A percentile compares a stretch with the other conserved stretches of the same genome.
Conservation (phyloP, 1,140 invertebrate genomes). For the Mamestra configurata region DNA sequence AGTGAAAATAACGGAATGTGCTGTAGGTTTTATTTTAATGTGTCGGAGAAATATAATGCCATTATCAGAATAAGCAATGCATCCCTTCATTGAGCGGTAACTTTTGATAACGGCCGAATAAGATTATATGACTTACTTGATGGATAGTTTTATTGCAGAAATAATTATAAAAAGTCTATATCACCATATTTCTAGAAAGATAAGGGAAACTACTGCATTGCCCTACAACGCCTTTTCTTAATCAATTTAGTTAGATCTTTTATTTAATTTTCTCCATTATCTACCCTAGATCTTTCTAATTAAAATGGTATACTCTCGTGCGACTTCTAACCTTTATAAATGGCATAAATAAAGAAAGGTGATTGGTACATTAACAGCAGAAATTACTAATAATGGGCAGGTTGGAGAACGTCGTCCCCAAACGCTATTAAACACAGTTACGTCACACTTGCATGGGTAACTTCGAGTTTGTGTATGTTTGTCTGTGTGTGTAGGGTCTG, state of each 20-base stretch:
- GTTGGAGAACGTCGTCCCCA: constrained; percentile 57
- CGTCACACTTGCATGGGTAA: neutral
- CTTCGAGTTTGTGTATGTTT: neutral
- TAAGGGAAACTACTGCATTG: neutral
- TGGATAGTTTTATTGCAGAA: too few relatives aligned
- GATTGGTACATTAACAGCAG: neutral
- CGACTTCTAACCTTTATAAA: constrained; percentile 5
- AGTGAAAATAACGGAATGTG: too few relatives aligned
- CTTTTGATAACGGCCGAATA: too few relatives aligned
- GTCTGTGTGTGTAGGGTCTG: neutral
- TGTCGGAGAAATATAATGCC: too few relatives aligned
- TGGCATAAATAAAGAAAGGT: constrained; percentile 15
- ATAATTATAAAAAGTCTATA: neutral
- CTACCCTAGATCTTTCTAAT: constrained; percentile 2
- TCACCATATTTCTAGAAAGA: neutral
- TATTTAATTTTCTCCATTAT: neutral
- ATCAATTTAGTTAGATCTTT: constrained; percentile 12
- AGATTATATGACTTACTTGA: too few relatives aligned
- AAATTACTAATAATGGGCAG: constrained; percentile 50
- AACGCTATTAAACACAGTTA: constrained; percentile 71
- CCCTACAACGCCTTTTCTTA: neutral
- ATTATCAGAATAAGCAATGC: too few relatives aligned
- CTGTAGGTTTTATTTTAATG: too few relatives aligned
- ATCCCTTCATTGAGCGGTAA: too few relatives aligned
- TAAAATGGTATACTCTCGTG: neutral